A percentile compares a stretch with the other conserved stretches of the same genome.
phyloP scores from a whole-genome alignment of 1,140 invertebrate genomes.

The Drosophila yakuba region DNA sequence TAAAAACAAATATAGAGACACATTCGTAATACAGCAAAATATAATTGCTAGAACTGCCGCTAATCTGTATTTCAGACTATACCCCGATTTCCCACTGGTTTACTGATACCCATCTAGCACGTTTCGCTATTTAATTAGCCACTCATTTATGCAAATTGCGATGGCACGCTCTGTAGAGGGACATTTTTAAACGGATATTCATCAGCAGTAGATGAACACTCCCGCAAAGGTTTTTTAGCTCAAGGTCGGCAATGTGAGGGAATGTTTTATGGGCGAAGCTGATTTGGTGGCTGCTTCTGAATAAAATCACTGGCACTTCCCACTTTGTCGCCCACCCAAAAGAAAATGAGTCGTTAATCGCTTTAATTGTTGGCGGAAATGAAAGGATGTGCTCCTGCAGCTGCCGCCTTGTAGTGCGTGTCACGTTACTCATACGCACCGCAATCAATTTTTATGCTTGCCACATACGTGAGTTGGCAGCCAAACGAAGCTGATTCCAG shows the following conservation, averaged over 20 bases:
- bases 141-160: constrained; percentile 65
- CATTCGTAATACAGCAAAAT: constrained; percentile 2
- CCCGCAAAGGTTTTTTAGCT: constrained; percentile 8
- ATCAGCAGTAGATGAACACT: constrained; percentile 26
- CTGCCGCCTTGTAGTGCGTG: constrained; percentile 22
- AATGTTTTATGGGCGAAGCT: neutral
- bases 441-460: constrained; percentile 78
- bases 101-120: constrained; percentile 74
- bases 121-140: constrained; percentile 74
- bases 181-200: constrained; percentile 17
- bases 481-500: constrained; percentile 33
- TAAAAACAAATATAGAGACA: constrained; percentile 27
- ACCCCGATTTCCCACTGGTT: constrained; percentile 21
- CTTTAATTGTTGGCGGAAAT: constrained; percentile 56
- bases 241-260: constrained; percentile 5
- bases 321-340: constrained; percentile 3
- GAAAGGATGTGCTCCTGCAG: constrained; percentile 17
- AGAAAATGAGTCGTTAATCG: constrained; percentile 42
- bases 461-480: constrained; percentile 62
- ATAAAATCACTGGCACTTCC: constrained; percentile 14
- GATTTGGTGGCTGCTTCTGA: constrained; percentile 1
- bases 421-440: constrained; percentile 70
- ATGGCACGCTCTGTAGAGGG: constrained; percentile 21
- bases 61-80: constrained; percentile 10
- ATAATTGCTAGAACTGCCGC: neutral